Conservation (phyloP, 2,113 vertebrate species). For the Epinephelus moara region DNA sequence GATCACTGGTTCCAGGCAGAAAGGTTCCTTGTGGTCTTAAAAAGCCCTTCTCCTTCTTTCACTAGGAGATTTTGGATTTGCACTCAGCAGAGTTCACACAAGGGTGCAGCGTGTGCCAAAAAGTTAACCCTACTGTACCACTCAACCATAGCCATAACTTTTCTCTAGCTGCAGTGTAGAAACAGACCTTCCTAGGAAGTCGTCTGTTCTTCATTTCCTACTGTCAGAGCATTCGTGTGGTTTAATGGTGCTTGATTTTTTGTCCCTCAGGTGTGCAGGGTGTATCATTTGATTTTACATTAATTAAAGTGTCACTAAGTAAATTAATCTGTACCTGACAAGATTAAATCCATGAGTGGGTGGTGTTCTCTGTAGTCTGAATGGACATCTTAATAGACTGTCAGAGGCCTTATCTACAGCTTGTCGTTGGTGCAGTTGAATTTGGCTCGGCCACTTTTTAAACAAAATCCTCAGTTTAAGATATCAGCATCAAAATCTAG, state of each 20-base stretch:
- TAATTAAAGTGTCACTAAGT: constrained; percentile 31
- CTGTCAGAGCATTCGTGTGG: neutral
- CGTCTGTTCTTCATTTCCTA: neutral
- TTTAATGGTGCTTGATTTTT: neutral
- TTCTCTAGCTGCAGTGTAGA: neutral
- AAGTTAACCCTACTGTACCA: neutral
- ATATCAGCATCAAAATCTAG: neutral
- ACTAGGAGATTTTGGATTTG: constrained; percentile 24
- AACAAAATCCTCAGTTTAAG: neutral
- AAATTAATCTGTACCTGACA: constrained; percentile 19
- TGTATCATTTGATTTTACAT: constrained; percentile 28
- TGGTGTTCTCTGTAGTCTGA: constrained; percentile 15
- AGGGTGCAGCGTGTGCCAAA: constrained; percentile 26
- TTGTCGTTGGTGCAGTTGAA: constrained; percentile 5
- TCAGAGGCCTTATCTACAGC: constrained; percentile 10
- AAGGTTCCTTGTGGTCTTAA: constrained; percentile 24
- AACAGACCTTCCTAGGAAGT: neutral
- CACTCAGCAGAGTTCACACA: constrained; percentile 30
- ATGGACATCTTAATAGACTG: constrained; percentile 40
- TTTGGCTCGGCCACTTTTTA: neutral
- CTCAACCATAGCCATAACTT: neutral
- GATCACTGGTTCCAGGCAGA: constrained; percentile 18
- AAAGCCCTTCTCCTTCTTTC: constrained; percentile 16
- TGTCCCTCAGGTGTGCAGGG: neutral
- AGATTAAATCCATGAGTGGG: constrained; percentile 4